These are phyloP conservation scores for Anastrepha obliqua DNA, from an alignment of 1,140 invertebrate species.

Conservation along the genomic window DNA sequence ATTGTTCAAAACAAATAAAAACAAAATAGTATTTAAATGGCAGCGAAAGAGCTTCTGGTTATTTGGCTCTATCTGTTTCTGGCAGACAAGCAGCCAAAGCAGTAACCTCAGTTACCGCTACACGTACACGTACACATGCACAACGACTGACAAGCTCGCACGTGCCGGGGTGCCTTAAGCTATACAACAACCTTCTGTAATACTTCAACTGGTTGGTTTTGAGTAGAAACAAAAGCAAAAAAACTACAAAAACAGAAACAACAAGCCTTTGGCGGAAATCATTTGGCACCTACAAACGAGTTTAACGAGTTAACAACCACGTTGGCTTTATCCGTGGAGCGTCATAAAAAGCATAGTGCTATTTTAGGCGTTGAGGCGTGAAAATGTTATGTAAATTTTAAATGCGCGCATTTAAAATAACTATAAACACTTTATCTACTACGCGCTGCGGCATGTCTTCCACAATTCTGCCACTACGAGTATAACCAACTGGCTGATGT, in stretches of 20 bases:
- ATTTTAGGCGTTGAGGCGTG: conserved; percentile 60
- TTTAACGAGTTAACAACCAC: conserved; percentile 36
- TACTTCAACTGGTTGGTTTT: background rate
- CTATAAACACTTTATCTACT: background rate
- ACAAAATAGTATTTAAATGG: conserved; percentile 28
- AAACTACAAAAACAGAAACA: background rate
- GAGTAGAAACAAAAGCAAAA: background rate
- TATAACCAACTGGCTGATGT: no score
- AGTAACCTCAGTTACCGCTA: background rate
- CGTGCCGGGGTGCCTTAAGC: conserved; percentile 19
- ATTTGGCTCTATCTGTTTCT: background rate
- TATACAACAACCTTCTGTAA: background rate
- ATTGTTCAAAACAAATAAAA: conserved; percentile 47
- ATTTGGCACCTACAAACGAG: conserved; percentile 37
- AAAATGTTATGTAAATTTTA: conserved; percentile 61
- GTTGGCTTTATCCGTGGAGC: background rate
- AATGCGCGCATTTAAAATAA: conserved; percentile 35
- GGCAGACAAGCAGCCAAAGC: background rate
- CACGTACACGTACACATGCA: background rate
- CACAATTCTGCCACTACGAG: background rate
- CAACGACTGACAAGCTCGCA: background rate
- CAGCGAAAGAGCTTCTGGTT: background rate
- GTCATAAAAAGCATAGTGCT: conserved; percentile 54
- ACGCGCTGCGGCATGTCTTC: background rate
- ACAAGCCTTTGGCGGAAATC: conserved; percentile 17